Conservation (phyloP, 2,113 vertebrate genomes). For the Odontophorus gujanensis region DNA sequence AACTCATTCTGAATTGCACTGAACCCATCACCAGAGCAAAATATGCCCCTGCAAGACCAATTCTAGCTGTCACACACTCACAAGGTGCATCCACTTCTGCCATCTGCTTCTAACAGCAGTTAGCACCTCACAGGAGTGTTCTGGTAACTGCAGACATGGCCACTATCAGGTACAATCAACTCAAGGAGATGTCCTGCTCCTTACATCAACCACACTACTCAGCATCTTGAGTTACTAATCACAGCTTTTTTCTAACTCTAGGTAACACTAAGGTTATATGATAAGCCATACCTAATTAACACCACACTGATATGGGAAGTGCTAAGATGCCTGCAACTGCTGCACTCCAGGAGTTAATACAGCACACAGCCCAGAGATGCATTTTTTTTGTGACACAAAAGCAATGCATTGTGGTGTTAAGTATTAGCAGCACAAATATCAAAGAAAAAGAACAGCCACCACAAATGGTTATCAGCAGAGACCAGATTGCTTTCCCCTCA, state of each 20-base stretch:
- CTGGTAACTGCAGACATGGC: background rate
- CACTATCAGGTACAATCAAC: background rate
- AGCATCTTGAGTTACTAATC: background rate
- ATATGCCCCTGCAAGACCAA: background rate
- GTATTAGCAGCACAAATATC: conserved; percentile 38
- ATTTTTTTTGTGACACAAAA: background rate
- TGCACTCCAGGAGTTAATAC: background rate
- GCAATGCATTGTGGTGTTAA: background rate
- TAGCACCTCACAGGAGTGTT: background rate
- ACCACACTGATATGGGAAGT: background rate
- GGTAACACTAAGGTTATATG: background rate
- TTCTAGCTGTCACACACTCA: background rate
- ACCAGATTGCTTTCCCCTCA: background rate
- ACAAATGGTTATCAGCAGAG: background rate
- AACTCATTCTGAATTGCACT: background rate
- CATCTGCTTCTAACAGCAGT: background rate
- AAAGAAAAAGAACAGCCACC: conserved; percentile 41
- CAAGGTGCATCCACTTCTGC: background rate
- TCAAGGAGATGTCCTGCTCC: background rate
- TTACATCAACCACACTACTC: background rate
- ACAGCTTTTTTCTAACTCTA: background rate
- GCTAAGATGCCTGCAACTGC: background rate
- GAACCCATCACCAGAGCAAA: background rate
- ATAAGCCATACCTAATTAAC: background rate
- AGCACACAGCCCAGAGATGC: background rate